Percentiles rank a stretch among this genome's conserved stretches.
Evolutionary conservation across 1,140 invertebrate species (phyloP).

Genomic region (Drosophila bocki): DNA sequence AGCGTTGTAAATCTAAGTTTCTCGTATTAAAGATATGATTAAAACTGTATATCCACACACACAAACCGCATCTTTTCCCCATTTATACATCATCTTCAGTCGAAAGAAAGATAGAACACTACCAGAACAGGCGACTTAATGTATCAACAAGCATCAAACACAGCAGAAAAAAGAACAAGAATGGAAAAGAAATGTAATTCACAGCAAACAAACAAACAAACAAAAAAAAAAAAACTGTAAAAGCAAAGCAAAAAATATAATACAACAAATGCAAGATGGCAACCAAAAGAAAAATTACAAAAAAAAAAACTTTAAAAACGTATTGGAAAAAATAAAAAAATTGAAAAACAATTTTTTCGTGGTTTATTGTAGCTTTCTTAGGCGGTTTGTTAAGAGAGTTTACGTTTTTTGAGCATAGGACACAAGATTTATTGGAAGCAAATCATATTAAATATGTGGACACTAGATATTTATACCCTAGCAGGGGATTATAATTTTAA

Average conservation of each 20-base stretch:
- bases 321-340: constrained; percentile 83
- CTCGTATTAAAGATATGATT: constrained; percentile 38
- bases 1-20: constrained; percentile 44
- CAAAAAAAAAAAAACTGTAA: constrained; percentile 72
- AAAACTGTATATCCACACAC: constrained; percentile 15
- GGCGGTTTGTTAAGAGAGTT: too few species aligned
- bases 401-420: too few species aligned
- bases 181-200: constrained; percentile 61
- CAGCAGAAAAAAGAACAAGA: constrained; percentile 41
- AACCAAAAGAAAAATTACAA: constrained; percentile 61
- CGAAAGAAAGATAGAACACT: constrained; percentile 11
- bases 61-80: constrained; percentile 15
- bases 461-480: too few species aligned
- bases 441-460: too few species aligned
- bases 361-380: neutral
- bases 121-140: constrained; percentile 30
- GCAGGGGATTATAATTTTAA: too few species aligned
- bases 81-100: constrained; percentile 7
- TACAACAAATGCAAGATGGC: constrained; percentile 61
- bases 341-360: constrained; percentile 64
- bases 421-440: too few species aligned
- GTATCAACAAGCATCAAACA: constrained; percentile 48
- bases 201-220: constrained; percentile 69
- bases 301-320: constrained; percentile 59
- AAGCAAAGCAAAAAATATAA: constrained; percentile 64